Evolutionary conservation across 2,888 invertebrate species (phyloP).

Genomic region (Molorchus minor): DNA sequence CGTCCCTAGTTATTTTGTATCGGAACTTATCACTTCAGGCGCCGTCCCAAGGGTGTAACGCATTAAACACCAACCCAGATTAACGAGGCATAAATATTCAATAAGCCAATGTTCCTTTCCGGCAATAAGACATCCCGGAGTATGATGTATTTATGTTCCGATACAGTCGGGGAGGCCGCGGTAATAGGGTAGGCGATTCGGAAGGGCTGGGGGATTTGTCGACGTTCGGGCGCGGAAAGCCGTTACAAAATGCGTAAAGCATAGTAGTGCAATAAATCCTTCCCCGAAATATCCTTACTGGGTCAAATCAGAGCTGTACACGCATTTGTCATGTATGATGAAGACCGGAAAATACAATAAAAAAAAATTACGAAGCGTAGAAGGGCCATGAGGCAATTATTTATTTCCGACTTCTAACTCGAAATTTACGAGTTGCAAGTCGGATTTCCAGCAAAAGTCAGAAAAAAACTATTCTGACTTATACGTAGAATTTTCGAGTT

Average conservation of each 20-base stretch:
- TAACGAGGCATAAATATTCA: neutral
- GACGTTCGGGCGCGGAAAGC: neutral
- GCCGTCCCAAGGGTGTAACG: neutral
- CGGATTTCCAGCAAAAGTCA: too few species aligned
- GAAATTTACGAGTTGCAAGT: too few species aligned
- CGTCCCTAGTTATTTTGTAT: neutral
- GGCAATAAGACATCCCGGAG: neutral
- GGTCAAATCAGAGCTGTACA: too few species aligned
- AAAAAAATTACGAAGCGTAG: too few species aligned
- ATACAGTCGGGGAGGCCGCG: neutral
- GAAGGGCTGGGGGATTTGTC: neutral
- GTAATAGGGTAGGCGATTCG: neutral
- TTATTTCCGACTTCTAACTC: too few species aligned
- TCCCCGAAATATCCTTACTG: too few species aligned
- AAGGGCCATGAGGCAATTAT: too few species aligned
- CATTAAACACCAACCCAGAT: neutral
- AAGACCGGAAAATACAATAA: too few species aligned
- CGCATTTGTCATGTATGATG: too few species aligned
- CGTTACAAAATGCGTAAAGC: neutral
- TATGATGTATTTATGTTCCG: neutral
- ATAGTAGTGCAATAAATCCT: neutral
- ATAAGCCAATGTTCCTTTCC: conserved; percentile 1
- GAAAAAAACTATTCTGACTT: too few species aligned
- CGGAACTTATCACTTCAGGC: neutral
- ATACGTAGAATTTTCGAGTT: too few species aligned